Percentiles rank a stretch among this genome's conserved stretches.
Conservation (phyloP, 2,888 invertebrate species). For the Lepidochitona cinerea region DNA sequence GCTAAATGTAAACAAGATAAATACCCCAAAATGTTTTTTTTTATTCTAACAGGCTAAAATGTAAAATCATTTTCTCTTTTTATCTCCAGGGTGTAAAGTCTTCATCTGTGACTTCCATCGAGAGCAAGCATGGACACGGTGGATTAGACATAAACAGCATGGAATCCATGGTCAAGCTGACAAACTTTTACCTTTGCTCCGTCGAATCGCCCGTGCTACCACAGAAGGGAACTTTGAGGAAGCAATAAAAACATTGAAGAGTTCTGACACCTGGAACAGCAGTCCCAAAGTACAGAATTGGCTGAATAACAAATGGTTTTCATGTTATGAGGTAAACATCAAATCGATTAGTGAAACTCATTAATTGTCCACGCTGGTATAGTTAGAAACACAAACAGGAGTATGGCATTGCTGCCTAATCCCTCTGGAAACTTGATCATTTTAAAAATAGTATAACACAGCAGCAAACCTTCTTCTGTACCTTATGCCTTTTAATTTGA, state of each 20-base stretch:
- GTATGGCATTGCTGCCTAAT: no score
- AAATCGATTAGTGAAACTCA: no score
- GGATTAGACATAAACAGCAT: slow-evolving; percentile 19
- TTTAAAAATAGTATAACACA: no score
- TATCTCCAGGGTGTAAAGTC: slow-evolving; percentile 7
- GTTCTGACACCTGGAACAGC: background rate
- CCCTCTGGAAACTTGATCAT: no score
- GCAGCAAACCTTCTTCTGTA: no score
- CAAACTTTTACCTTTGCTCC: slow-evolving; percentile 1
- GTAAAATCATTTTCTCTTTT: no score
- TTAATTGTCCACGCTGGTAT: no score
- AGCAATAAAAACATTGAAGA: background rate
- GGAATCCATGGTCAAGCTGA: slow-evolving; percentile 6
- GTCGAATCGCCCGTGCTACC: background rate
- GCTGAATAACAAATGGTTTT: background rate
- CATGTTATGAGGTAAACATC: background rate
- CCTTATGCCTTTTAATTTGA: no score
- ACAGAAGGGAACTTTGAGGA: background rate
- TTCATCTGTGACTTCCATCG: slow-evolving; percentile 27
- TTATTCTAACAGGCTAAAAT: no score
- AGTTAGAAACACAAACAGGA: no score
- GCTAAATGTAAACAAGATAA: background rate
- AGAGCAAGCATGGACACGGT: slow-evolving; percentile 23
- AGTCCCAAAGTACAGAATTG: background rate
- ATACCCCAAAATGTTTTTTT: no score